Conservation (phyloP, 2,888 invertebrate species). For the Fissipunctia ypsillon region DNA sequence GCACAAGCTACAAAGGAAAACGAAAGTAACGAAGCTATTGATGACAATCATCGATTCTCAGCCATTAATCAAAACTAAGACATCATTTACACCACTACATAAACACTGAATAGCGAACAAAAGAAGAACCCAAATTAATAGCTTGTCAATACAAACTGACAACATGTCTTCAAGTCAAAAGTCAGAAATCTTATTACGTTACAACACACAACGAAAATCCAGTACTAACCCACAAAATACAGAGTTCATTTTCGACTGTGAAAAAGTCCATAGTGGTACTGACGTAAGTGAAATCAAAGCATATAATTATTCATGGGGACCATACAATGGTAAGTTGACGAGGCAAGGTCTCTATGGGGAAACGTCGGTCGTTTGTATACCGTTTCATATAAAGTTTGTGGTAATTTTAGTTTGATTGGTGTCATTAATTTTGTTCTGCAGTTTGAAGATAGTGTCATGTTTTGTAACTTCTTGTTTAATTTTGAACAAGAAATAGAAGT, state of each 20-base stretch:
- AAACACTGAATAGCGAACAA: constrained; percentile 52
- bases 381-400: constrained; percentile 59
- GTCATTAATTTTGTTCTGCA: constrained; percentile 55
- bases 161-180: constrained; percentile 68
- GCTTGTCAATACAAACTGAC: constrained; percentile 74
- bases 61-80: constrained; percentile 34
- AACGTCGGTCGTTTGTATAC: constrained; percentile 59
- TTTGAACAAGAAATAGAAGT: too few relatives aligned
- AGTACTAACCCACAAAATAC: constrained; percentile 3
- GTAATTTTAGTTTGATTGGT: constrained; percentile 55
- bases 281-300: constrained; percentile 68
- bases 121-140: constrained; percentile 71
- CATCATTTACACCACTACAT: constrained; percentile 50
- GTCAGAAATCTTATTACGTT: constrained; percentile 68
- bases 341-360: constrained; percentile 61
- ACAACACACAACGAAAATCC: neutral
- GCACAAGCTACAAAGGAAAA: constrained; percentile 8
- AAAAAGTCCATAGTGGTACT: constrained; percentile 24
- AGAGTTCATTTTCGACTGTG: constrained; percentile 40
- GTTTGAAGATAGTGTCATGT: constrained; percentile 23
- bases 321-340: constrained; percentile 67
- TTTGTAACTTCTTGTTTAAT: constrained; percentile 4
- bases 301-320: constrained; percentile 61
- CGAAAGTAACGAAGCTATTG: neutral
- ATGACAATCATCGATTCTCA: constrained; percentile 18